These are phyloP conservation scores for Spondyliosoma cantharus DNA, from an alignment of 2,797 vertebrate genomes.

Conservation along the genomic window DNA sequence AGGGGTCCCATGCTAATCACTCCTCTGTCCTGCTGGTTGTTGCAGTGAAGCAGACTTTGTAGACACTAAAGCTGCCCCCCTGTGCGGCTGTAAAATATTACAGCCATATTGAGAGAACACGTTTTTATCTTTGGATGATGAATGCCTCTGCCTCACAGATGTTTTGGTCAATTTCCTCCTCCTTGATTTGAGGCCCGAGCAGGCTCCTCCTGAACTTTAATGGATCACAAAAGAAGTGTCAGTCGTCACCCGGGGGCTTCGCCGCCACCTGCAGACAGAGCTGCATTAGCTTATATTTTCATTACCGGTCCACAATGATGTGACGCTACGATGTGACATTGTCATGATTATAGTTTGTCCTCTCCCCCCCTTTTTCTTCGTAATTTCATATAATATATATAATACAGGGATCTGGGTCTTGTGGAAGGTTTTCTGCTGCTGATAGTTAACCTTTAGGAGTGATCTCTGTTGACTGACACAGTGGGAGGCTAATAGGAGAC, in stretches of 20 bases:
- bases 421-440: conserved; percentile 19
- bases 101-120: conserved; percentile 68
- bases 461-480: conserved; percentile 42
- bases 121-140: conserved; percentile 79
- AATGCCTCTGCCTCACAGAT: conserved; percentile 76
- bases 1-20: conserved; percentile 61
- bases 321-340: conserved; percentile 4
- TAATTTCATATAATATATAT: too few species aligned
- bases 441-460: conserved; percentile 54
- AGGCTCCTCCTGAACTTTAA: conserved; percentile 71
- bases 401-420: not conserved
- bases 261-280: conserved; percentile 43
- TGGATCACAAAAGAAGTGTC: conserved; percentile 68
- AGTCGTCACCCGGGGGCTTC: conserved; percentile 57
- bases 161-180: conserved; percentile 78
- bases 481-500: conserved; percentile 12
- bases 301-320: conserved; percentile 32
- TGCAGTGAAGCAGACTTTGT: conserved; percentile 51
- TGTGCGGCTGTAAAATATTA: conserved; percentile 69
- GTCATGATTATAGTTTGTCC: conserved; percentile 11
- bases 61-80: conserved; percentile 39
- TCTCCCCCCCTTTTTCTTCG: too few species aligned
- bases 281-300: conserved; percentile 42
- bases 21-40: conserved; percentile 33
- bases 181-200: conserved; percentile 75